phyloP scores from a whole-genome alignment of 2,113 vertebrate genomes.

The Strigops habroptila region DNA sequence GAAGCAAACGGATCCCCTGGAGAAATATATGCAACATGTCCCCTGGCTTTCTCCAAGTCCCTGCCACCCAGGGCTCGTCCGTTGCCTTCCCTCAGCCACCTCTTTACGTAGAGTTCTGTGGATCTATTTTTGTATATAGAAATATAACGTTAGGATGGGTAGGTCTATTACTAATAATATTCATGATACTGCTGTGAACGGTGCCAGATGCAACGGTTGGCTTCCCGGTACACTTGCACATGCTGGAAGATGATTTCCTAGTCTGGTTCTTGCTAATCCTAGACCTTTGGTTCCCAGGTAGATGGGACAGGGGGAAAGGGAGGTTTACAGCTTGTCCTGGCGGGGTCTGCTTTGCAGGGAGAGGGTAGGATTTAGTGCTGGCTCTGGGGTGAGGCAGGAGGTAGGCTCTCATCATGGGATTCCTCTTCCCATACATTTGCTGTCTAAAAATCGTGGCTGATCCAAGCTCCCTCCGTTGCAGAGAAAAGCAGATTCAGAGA shows the following conservation, averaged over 20 bases:
- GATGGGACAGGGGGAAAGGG: background rate
- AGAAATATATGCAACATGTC: constrained; percentile 28
- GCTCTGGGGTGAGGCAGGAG: background rate
- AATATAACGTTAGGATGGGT: constrained; percentile 62
- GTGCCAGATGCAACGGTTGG: constrained; percentile 70
- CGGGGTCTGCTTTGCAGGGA: background rate
- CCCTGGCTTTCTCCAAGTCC: constrained; percentile 3
- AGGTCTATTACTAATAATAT: constrained; percentile 58
- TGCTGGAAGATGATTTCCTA: constrained; percentile 35
- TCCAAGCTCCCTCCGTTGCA: background rate
- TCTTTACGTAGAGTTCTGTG: constrained; percentile 67
- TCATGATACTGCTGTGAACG: constrained; percentile 67
- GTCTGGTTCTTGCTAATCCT: constrained; percentile 32
- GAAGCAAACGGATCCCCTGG: background rate
- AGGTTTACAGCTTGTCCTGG: background rate
- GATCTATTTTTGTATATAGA: constrained; percentile 79
- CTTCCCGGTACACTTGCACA: constrained; percentile 64
- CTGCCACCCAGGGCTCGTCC: background rate
- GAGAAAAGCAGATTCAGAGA: background rate
- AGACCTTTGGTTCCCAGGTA: background rate
- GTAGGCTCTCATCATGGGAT: background rate
- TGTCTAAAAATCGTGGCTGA: background rate
- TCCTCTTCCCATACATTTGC: background rate
- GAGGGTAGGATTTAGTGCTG: background rate
- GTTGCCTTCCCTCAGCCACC: background rate